These are phyloP conservation scores for Xenentodon cancila DNA, from an alignment of 2,797 vertebrate genomes.

Conservation along the genomic window DNA sequence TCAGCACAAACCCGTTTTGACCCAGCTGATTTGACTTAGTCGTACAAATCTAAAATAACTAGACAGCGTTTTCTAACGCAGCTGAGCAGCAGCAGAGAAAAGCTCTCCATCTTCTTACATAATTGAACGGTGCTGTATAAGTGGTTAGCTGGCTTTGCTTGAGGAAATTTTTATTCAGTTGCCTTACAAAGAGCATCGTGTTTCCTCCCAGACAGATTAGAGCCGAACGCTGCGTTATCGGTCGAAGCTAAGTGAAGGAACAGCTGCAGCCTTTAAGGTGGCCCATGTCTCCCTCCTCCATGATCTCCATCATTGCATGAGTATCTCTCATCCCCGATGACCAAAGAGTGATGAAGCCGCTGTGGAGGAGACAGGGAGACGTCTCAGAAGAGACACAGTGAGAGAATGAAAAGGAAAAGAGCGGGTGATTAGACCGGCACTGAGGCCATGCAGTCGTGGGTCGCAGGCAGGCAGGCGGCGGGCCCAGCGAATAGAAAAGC, in stretches of 20 bases:
- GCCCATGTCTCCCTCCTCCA: neutral
- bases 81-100: neutral
- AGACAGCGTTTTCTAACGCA: constrained; percentile 3
- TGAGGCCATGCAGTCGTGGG: constrained; percentile 50
- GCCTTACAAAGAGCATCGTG: constrained; percentile 15
- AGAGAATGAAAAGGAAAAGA: neutral
- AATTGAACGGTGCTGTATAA: constrained; percentile 51
- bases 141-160: constrained; percentile 51
- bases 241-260: constrained; percentile 63
- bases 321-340: neutral
- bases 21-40: too few species aligned
- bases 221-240: constrained; percentile 36
- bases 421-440: constrained; percentile 31
- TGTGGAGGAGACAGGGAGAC: constrained; percentile 14
- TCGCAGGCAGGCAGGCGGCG: constrained; percentile 6
- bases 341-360: too few species aligned
- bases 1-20: too few species aligned
- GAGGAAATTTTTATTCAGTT: constrained; percentile 23
- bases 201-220: constrained; percentile 50
- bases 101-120: constrained; percentile 50
- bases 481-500: constrained; percentile 35
- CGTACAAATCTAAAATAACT: too few species aligned
- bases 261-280: constrained; percentile 21
- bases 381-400: constrained; percentile 2
- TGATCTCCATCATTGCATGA: neutral